Evolutionary conservation across 2,797 vertebrate genomes (phyloP), one percentile per base, ranked within the genome.

Genomic region (Clarias fuscus): DNA sequence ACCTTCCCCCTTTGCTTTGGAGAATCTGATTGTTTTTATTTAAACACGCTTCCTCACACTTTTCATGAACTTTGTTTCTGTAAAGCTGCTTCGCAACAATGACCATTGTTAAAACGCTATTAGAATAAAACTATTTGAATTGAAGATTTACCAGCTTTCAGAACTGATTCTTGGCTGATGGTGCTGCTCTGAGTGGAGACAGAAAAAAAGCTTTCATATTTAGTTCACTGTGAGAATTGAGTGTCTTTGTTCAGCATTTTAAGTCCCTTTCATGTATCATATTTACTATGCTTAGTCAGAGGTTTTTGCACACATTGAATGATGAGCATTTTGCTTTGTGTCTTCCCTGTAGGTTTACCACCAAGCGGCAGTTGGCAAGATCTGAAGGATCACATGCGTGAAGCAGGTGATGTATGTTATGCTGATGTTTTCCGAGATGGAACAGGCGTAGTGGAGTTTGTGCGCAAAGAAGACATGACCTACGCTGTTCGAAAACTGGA

Each of bases 351-450:
- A 97, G 96, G 96, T 78, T 96, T 97, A 91, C 96, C 96, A 86
- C 97, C 95, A 5, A 96, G 96, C 48, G 97, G 96, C 92, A 98
- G 96, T 91, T 98, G 97, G 97, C 97, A 97, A 94, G 97, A 98
- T 92, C 93, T 97, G 91, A 97, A 97, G 93, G 96, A 97, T 93
- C 96, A 97, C 90, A 96, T 95, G 96, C 94, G 96, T 83, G 96
- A 97, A 92, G 96, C 96, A 67, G 96, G 96, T 79, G 96, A 97
- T 18, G 96, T 97, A 87, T 97, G 96, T 94, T 97, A 96, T 18
- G 96, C 97, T 11, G 96, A 97, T 58, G 96, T 96, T 88, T 96
- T 96, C 94, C 95, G 97, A 93, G 96, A 97, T 80, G 95, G 97
- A 88, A 96, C 95, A 85, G 97, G 96, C 84, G 96, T 96, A 92